Conservation (phyloP, 2,888 invertebrate species). For the Sinelater perroti region DNA sequence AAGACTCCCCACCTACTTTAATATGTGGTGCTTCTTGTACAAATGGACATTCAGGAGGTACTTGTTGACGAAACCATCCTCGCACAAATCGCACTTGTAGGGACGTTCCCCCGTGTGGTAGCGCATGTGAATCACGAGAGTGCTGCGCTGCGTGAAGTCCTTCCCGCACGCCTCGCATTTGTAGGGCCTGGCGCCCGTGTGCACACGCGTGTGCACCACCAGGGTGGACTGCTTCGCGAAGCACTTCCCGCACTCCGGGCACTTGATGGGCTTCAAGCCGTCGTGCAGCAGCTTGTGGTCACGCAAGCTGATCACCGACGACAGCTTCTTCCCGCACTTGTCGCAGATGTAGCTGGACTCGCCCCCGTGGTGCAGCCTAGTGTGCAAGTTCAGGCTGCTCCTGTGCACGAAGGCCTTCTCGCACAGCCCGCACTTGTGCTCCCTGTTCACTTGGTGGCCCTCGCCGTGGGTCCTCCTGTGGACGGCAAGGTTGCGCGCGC, state of each 20-base stretch:
- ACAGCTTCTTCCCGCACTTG: slow-evolving; percentile 52
- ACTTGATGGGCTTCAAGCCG: slow-evolving; percentile 62
- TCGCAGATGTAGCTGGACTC: slow-evolving; percentile 51
- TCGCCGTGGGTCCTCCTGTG: slow-evolving; percentile 14
- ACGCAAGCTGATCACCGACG: slow-evolving; percentile 50
- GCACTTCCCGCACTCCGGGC: slow-evolving; percentile 64
- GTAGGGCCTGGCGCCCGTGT: slow-evolving; percentile 63
- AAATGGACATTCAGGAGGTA: slow-evolving; percentile 39
- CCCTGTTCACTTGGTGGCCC: slow-evolving; percentile 41
- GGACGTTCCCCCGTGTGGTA: slow-evolving; percentile 50
- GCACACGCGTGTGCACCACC: slow-evolving; percentile 65
- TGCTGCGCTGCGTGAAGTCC: slow-evolving; percentile 59
- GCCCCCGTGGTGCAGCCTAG: slow-evolving; percentile 46
- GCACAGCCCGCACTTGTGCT: slow-evolving; percentile 49
- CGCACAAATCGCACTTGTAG: slow-evolving; percentile 56
- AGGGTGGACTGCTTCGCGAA: slow-evolving; percentile 62
- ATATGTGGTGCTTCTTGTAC: slow-evolving; percentile 29
- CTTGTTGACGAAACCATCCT: slow-evolving; percentile 43
- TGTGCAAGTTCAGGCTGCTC: slow-evolving; percentile 49
- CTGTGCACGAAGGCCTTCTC: slow-evolving; percentile 28
- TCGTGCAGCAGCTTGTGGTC: slow-evolving; percentile 54
- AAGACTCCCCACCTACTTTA: too few species aligned
- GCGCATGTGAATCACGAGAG: slow-evolving; percentile 59
- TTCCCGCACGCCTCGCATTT: slow-evolving; percentile 64
- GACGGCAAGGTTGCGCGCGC: not conserved